Conservation (phyloP, 1,140 invertebrate genomes). For the Sipha flava region DNA sequence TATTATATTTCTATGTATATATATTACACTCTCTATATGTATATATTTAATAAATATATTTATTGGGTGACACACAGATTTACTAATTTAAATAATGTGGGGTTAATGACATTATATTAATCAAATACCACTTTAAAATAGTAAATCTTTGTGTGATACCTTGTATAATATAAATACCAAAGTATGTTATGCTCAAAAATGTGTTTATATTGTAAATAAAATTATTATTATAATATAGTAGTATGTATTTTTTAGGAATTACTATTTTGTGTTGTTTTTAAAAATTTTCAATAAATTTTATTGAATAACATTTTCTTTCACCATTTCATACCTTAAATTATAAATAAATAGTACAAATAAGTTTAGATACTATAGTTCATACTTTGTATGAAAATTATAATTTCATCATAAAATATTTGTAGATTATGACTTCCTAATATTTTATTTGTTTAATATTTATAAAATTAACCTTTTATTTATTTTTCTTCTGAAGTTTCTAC, state of each 20-base stretch:
- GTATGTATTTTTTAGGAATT: background rate
- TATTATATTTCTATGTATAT: constrained; percentile 1
- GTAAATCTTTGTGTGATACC: too few relatives aligned
- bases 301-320: background rate
- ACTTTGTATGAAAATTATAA: too few relatives aligned
- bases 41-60: background rate
- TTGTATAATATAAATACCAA: constrained; percentile 1
- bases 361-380: too few relatives aligned
- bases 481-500: too few relatives aligned
- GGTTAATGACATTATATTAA: too few relatives aligned
- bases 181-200: constrained; percentile 32
- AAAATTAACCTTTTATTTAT: too few relatives aligned
- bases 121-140: too few relatives aligned
- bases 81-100: too few relatives aligned
- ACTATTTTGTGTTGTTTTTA: background rate
- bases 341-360: background rate
- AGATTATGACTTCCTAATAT: too few relatives aligned
- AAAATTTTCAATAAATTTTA: background rate
- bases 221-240: background rate
- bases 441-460: too few relatives aligned
- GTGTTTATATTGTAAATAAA: constrained; percentile 20
- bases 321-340: background rate
- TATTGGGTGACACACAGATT: too few relatives aligned
- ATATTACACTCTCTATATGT: background rate
- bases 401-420: too few relatives aligned